phyloP scores from a whole-genome alignment of 2,888 invertebrate genomes.

The Hyalella azteca region DNA sequence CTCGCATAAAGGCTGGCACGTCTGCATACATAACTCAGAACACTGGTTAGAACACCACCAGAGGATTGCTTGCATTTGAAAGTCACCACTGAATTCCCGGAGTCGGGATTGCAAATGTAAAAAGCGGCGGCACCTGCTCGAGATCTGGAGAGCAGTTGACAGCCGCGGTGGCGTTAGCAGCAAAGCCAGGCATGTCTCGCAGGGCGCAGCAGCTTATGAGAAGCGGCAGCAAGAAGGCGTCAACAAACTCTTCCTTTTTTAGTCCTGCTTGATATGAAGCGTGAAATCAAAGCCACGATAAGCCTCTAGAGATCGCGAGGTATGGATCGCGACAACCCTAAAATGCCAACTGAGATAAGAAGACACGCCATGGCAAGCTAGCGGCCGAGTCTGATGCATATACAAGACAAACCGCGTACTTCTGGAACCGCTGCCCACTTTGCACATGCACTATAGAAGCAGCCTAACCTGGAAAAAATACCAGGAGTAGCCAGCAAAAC shows the following conservation, averaged over 20 bases:
- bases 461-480: too few relatives aligned
- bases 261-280: slow-evolving; percentile 15
- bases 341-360: background rate
- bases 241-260: slow-evolving; percentile 21
- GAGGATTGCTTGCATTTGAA: background rate
- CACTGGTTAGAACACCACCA: too few relatives aligned
- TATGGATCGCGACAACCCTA: background rate
- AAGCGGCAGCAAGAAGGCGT: slow-evolving; percentile 28
- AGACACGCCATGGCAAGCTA: background rate
- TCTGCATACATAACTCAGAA: too few relatives aligned
- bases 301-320: background rate
- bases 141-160: slow-evolving; percentile 13
- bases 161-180: background rate
- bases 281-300: slow-evolving; percentile 32
- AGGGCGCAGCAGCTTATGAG: background rate
- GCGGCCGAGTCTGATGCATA: too few relatives aligned
- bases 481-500: too few relatives aligned
- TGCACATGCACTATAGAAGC: too few relatives aligned
- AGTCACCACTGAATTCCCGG: slow-evolving; percentile 1
- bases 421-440: too few relatives aligned
- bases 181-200: background rate
- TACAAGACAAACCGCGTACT: too few relatives aligned
- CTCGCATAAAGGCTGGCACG: too few relatives aligned
- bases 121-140: background rate
- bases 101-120: slow-evolving; percentile 2